phyloP scores from a whole-genome alignment of 2,797 vertebrate species.

The Botia kubotai region DNA sequence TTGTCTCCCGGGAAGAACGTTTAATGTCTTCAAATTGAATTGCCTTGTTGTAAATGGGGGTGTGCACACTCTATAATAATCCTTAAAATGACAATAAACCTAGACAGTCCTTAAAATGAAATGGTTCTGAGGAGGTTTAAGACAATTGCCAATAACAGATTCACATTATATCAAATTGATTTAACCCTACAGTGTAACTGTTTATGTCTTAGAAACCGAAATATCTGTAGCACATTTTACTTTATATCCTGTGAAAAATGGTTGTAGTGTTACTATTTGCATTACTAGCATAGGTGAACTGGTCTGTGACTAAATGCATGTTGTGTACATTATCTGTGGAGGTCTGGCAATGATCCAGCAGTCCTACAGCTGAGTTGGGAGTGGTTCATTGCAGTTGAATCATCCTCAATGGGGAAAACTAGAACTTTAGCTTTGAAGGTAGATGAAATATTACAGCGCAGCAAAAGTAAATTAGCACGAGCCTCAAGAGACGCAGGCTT shows the following conservation, averaged over 20 bases:
- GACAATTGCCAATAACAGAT: neutral
- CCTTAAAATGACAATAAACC: too few species aligned
- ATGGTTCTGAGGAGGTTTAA: neutral
- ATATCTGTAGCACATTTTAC: neutral
- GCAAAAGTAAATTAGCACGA: conserved; percentile 28
- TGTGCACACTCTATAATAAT: neutral
- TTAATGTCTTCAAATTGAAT: conserved; percentile 9
- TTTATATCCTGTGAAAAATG: neutral
- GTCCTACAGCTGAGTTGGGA: conserved; percentile 36
- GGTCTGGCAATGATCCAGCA: conserved; percentile 36
- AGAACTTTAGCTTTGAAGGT: conserved; percentile 48
- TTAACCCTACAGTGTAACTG: neutral
- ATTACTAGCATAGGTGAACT: neutral
- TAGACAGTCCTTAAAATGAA: neutral
- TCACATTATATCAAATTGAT: neutral
- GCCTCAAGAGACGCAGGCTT: conserved; percentile 8
- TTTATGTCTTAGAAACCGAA: neutral
- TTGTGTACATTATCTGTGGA: conserved; percentile 4
- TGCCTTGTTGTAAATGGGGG: conserved; percentile 8
- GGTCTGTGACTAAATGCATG: conserved; percentile 6
- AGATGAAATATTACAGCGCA: conserved; percentile 50
- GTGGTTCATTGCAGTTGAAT: conserved; percentile 49
- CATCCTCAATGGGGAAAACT: conserved; percentile 59
- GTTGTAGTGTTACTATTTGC: neutral
- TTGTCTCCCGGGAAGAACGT: conserved; percentile 18